phyloP scores from a whole-genome alignment of 2,797 vertebrate species.

The Pogonophryne albipinna region DNA sequence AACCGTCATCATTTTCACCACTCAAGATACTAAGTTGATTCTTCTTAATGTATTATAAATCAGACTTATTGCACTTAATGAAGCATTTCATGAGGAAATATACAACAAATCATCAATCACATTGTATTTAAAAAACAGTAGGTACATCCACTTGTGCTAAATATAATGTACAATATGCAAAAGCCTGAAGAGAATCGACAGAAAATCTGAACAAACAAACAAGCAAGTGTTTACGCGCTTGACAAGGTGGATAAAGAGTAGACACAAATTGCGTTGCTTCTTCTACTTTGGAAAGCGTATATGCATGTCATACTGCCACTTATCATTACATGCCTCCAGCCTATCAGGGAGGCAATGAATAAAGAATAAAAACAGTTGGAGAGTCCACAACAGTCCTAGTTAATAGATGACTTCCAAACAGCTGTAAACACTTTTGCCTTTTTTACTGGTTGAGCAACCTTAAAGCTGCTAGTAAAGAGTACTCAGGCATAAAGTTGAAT shows the following conservation, averaged over 20 bases:
- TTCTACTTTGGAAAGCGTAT: not conserved
- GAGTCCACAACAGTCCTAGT: not conserved
- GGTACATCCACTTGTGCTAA: not conserved
- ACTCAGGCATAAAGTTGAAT: not conserved
- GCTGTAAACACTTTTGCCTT: not conserved
- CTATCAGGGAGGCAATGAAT: not conserved
- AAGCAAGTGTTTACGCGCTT: no score
- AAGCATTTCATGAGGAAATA: not conserved
- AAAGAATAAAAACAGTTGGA: not conserved
- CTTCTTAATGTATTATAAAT: not conserved
- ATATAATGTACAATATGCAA: not conserved
- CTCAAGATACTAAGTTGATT: not conserved
- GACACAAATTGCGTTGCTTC: not conserved
- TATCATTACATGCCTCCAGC: not conserved
- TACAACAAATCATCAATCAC: not conserved
- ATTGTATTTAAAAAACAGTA: not conserved
- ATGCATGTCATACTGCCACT: not conserved
- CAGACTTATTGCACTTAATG: not conserved
- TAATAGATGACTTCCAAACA: not conserved
- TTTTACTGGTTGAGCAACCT: not conserved
- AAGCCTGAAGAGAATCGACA: not conserved
- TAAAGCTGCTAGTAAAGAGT: not conserved
- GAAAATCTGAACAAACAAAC: no score
- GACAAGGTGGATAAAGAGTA: not conserved
- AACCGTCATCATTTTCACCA: not conserved